Evolutionary conservation across 2,113 vertebrate genomes (phyloP).

Genomic region (Bubalus kerabau): DNA sequence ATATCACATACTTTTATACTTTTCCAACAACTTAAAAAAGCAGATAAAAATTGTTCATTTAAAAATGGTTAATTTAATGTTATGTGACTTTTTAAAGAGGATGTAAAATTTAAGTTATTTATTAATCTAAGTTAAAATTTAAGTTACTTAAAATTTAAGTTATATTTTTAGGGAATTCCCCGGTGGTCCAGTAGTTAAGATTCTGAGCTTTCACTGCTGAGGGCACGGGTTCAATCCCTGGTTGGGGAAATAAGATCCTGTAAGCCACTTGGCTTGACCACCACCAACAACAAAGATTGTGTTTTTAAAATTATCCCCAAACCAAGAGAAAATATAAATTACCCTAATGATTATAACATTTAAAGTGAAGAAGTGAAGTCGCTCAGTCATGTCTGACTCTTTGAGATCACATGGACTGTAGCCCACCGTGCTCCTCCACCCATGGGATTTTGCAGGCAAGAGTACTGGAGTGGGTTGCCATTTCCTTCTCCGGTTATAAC

Average conservation of each 20-base stretch:
- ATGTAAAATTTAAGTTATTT: neutral
- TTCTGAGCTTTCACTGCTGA: neutral
- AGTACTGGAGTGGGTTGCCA: neutral
- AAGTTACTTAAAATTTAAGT: neutral
- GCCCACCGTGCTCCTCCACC: neutral
- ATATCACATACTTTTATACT: neutral
- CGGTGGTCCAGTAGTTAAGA: neutral
- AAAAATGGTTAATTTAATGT: neutral
- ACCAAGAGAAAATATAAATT: neutral
- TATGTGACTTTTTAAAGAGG: neutral
- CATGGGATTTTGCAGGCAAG: neutral
- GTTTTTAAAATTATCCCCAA: neutral
- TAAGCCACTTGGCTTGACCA: neutral
- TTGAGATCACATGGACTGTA: neutral
- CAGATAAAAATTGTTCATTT: neutral
- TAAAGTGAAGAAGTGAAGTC: neutral
- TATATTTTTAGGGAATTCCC: neutral
- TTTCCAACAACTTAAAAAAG: neutral
- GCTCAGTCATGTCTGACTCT: neutral
- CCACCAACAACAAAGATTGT: neutral
- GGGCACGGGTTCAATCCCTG: rapidly evolving
- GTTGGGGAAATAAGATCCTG: neutral
- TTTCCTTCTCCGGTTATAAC: neutral
- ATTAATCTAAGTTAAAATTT: neutral
- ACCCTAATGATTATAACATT: neutral